Percentiles rank a stretch among this genome's conserved stretches.
phyloP scores from a whole-genome alignment of 1,140 invertebrate species.

The Nephila pilipes region DNA sequence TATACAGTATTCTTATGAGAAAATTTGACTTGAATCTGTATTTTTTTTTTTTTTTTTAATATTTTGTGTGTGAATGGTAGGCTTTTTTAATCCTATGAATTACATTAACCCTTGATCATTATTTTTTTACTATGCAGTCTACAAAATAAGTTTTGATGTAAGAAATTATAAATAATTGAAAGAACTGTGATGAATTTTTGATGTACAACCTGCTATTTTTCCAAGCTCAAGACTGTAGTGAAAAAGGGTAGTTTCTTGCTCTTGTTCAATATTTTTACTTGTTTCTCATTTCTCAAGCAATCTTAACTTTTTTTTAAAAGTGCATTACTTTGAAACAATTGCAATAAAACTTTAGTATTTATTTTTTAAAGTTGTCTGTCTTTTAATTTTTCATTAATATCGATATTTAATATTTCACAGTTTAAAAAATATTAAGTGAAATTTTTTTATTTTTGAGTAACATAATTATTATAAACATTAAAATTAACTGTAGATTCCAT shows the following conservation, averaged over 20 bases:
- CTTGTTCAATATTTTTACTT: constrained; percentile 17
- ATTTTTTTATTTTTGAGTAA: no score
- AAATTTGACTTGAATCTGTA: no score
- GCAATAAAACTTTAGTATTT: constrained; percentile 52
- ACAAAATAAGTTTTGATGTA: not conserved
- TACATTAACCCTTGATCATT: no score
- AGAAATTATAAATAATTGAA: not conserved
- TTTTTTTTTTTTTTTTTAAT: no score
- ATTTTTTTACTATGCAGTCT: not conserved
- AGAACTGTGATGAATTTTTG: not conserved
- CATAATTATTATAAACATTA: no score
- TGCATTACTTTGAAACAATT: constrained; percentile 45
- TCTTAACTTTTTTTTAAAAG: constrained; percentile 32
- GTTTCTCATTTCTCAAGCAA: constrained; percentile 6
- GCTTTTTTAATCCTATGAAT: no score
- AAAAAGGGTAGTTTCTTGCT: constrained; percentile 21
- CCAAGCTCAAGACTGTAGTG: constrained; percentile 1
- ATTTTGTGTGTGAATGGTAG: no score
- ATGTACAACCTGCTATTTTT: constrained; percentile 15
- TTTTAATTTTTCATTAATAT: not conserved
- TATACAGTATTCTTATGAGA: no score
- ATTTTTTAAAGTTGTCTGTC: constrained; percentile 16
- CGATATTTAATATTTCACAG: no score
- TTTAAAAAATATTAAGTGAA: no score
- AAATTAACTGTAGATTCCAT: no score